Percentiles rank a stretch among this genome's conserved stretches.
These are phyloP conservation scores for Ischnura elegans DNA, from an alignment of 2,888 invertebrate genomes.

Conservation along the genomic window DNA sequence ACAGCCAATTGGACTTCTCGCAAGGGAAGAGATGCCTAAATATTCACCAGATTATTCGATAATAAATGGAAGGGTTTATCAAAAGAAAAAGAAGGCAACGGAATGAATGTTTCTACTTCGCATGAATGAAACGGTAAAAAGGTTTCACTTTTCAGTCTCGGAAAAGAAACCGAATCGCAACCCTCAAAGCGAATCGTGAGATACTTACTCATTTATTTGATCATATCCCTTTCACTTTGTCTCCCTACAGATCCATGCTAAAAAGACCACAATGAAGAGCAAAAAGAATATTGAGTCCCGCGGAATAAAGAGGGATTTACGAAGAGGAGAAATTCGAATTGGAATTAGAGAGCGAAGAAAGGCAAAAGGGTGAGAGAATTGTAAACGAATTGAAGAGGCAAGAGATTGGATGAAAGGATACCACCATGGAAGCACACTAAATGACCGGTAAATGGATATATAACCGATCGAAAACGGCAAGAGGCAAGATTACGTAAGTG, in stretches of 20 bases:
- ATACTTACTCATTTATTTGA: background rate
- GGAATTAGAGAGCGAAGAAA: background rate
- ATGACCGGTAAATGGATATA: constrained; percentile 11
- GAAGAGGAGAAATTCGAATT: background rate
- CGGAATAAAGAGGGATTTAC: background rate
- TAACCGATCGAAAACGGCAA: background rate
- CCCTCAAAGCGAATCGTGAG: background rate
- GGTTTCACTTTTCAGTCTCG: background rate
- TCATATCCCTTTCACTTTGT: background rate
- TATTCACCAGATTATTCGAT: background rate
- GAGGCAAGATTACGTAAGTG: background rate
- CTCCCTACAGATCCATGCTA: too few species aligned
- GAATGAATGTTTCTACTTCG: background rate
- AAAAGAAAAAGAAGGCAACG: background rate
- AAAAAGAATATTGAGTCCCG: background rate
- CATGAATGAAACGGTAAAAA: background rate
- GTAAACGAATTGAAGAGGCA: background rate
- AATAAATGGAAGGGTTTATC: background rate
- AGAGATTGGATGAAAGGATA: background rate
- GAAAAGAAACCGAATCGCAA: background rate
- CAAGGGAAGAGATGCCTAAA: too few species aligned
- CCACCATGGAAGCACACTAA: background rate
- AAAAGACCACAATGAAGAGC: background rate
- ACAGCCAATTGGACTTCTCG: too few species aligned
- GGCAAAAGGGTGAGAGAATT: background rate